These are phyloP conservation scores for Ctena decussata DNA, from an alignment of 2,888 invertebrate genomes.

Conservation along the genomic window DNA sequence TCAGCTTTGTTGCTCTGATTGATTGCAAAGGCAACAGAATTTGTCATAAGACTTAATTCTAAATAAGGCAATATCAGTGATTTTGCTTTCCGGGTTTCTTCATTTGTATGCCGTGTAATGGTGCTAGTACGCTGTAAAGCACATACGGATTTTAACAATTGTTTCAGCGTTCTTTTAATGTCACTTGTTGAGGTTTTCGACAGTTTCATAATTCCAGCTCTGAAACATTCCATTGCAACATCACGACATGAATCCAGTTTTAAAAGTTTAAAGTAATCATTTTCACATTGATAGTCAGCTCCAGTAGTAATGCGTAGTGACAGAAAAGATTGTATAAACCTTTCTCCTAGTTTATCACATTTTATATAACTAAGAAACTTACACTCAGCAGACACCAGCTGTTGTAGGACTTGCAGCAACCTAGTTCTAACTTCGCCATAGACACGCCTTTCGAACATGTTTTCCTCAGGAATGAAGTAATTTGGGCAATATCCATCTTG, in stretches of 20 bases:
- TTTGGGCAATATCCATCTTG: neutral
- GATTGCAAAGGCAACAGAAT: too few relatives aligned
- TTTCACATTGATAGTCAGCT: neutral
- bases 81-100: too few relatives aligned
- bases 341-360: neutral
- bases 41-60: too few relatives aligned
- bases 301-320: neutral
- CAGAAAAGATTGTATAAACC: neutral
- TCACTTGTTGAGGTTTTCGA: too few relatives aligned
- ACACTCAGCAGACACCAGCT: neutral
- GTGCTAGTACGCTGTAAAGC: too few relatives aligned
- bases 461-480: constrained; percentile 13
- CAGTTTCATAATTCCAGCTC: too few relatives aligned
- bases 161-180: too few relatives aligned
- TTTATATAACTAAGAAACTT: neutral
- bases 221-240: neutral
- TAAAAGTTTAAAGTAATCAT: too few relatives aligned
- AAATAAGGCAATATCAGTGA: too few relatives aligned
- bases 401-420: neutral
- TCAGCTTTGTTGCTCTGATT: too few relatives aligned
- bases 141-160: too few relatives aligned
- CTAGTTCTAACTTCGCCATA: neutral
- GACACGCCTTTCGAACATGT: neutral
- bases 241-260: neutral
- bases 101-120: too few relatives aligned